These are phyloP conservation scores for Anoplophora glabripennis DNA, from an alignment of 1,140 invertebrate genomes.

Conservation along the genomic window DNA sequence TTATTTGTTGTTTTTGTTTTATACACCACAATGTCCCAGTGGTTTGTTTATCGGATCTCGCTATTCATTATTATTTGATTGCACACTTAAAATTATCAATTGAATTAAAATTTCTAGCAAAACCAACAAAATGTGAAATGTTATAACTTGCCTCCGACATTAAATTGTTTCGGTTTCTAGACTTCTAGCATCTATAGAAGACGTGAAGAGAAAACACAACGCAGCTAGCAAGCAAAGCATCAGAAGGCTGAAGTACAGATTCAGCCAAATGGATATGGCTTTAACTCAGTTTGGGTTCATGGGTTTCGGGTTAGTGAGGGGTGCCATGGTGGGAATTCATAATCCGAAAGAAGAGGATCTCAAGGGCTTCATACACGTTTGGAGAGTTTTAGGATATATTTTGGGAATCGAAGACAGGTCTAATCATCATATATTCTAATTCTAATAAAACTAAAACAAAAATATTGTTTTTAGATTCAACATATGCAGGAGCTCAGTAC, in stretches of 20 bases:
- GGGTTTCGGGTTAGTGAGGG: slow-evolving; percentile 67
- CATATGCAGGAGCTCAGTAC: too few species aligned
- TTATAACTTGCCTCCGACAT: not conserved
- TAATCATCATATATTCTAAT: too few species aligned
- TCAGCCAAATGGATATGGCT: slow-evolving; percentile 77
- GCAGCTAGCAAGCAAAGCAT: slow-evolving; percentile 54
- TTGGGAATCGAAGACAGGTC: slow-evolving; percentile 81
- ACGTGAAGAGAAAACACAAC: slow-evolving; percentile 65
- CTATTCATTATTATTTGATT: not conserved
- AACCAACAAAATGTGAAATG: not conserved
- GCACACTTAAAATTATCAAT: not conserved
- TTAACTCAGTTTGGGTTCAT: slow-evolving; percentile 86
- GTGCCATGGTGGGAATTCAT: slow-evolving; percentile 63
- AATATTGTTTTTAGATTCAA: too few species aligned
- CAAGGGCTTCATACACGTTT: slow-evolving; percentile 80
- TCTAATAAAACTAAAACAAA: too few species aligned
- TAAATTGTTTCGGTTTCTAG: slow-evolving; percentile 44
- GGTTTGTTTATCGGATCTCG: not conserved
- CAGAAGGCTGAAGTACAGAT: slow-evolving; percentile 50
- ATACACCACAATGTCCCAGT: not conserved
- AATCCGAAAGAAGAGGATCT: slow-evolving; percentile 57
- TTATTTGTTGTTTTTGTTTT: too few species aligned
- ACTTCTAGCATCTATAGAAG: slow-evolving; percentile 63
- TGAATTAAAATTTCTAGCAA: not conserved
- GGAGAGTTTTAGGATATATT: slow-evolving; percentile 76